Conservation (phyloP, 1,140 invertebrate genomes). For the Zaprionus tsacasi region DNA sequence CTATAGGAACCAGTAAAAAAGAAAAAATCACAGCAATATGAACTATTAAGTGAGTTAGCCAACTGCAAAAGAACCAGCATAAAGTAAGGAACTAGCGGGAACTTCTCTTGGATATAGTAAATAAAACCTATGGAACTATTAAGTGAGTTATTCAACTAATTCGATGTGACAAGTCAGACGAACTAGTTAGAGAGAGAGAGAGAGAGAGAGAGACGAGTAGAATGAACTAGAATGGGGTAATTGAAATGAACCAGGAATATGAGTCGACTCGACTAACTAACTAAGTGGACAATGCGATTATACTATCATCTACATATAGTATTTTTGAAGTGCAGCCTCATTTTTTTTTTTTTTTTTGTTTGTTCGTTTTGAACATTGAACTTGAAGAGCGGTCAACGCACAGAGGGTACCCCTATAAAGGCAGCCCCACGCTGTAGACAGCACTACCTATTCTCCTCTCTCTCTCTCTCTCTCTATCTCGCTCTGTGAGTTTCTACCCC, state of each 20-base stretch:
- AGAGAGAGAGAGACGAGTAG: background rate
- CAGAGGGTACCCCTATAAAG: background rate
- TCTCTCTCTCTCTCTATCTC: background rate
- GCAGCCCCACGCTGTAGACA: background rate
- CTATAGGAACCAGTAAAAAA: too few species aligned
- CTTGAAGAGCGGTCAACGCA: constrained; percentile 8
- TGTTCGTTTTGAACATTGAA: constrained; percentile 3
- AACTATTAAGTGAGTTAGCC: too few species aligned
- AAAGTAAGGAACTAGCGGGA: too few species aligned
- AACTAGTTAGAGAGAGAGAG: background rate
- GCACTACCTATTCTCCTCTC: too few species aligned
- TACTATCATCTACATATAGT: too few species aligned
- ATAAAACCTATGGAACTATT: too few species aligned
- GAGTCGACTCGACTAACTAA: background rate
- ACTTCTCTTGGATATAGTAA: too few species aligned
- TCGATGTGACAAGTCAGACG: background rate
- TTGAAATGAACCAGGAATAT: constrained; percentile 11
- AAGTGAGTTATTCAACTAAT: background rate
- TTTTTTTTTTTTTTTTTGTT: background rate
- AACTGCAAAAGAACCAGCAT: too few species aligned
- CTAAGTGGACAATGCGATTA: constrained; percentile 8
- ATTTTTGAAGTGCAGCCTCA: constrained; percentile 4
- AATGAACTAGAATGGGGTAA: background rate
- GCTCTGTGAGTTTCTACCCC: background rate
- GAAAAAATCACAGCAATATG: too few species aligned